Base-by-base conservation (phyloP, 2,113 vertebrate species). In the Caranx ignobilis region DNA sequence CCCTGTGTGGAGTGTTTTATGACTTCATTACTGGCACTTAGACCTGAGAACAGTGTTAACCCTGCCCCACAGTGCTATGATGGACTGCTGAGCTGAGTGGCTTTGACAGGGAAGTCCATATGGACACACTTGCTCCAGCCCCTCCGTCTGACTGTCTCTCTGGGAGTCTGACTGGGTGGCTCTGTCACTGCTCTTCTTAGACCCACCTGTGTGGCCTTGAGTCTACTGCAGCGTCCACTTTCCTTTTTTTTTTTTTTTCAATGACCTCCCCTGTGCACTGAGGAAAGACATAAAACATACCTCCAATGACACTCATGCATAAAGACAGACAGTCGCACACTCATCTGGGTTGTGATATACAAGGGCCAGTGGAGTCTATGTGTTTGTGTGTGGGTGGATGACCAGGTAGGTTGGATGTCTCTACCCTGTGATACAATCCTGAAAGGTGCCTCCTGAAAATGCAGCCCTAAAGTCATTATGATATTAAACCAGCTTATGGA, bases 11-110 rank as follows among this genome's bases (percentile, higher is more conserved):
- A 84, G 71, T 32, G 72, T 83, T 91, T 88, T 81, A 84, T 88
- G 87, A 84, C 86, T 79, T 87, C 63, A 83, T 90, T 92, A 88
- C 80, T 67, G 81, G 65, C 83, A 88, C 82, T 90, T 87, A 88
- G 72, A 91, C 77, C 74, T 73, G 64, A 77, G 91, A 87, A 77
- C 79, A 87, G 81, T 76, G 81, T 84, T 88, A 79, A 82, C 83
- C 62, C 77, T 89, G 81, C 45, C 69, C 67, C 52, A 86, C 72
- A 83, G 85, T 56, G 19, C 62, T 15, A 81, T 92, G 89, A 93
- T 84, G 83, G 87, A 88, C 88, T 86, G 81, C 65, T 56, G 16
- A 59, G 81, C 77, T 87, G 82, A 92, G 71, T 79, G 77, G 35
- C 65, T 80, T 60, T 86, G 90, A 91, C 92, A 90, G 57, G 39